Base-by-base conservation (phyloP, 2,113 vertebrate species). In the Sisor rabdophorus region DNA sequence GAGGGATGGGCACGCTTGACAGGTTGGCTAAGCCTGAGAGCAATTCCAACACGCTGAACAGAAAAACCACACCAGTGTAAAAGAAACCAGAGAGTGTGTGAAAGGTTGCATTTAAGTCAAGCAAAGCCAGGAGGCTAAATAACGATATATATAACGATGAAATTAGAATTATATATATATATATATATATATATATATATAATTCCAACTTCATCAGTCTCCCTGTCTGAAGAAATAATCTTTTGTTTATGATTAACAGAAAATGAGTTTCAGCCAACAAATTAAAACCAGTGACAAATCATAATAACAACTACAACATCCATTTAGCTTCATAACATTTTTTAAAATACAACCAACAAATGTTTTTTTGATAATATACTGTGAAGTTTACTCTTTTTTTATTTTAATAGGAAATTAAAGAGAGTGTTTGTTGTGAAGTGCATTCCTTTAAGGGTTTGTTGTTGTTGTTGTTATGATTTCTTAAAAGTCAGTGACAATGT, bases 1-100 rank as follows among this genome's bases (percentile, higher is more conserved):
- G 91, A 84, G 92, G 90, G 67, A 91, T 92, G 89, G 90, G 91
- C 56, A 92, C 91, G 2, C 87, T 93, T 81, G 92, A 93, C 86
- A 88, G 92, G 86, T 86, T 91, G 69, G 81, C 80, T 73, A 94
- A 93, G 81, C 90, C 89, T 48, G 91, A 92, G 85, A 91, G 90
- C 85, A 95, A 95, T 89, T 94, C 93, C 82, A 95, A 94, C 88
- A 95, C 94, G 44, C 90, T 95, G 71, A 96, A 96, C 89, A 92
- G 95, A 88, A 95, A 95, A 86, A 96, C 94, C 63, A 96, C 95
- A 5, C 95, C 95, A 13, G 95, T 92, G 83, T 92, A 91, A 36
- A 26, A 53, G 56, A 52, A 22, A 70, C 71, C 50, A 68, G 48
- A 3, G 72, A 64, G 26, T 59, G 70, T n/a, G 56, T 36, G 20